Percentiles rank a stretch among this genome's conserved stretches.
phyloP scores from a whole-genome alignment of 1,140 invertebrate species.

The Sycophila sp. region DNA sequence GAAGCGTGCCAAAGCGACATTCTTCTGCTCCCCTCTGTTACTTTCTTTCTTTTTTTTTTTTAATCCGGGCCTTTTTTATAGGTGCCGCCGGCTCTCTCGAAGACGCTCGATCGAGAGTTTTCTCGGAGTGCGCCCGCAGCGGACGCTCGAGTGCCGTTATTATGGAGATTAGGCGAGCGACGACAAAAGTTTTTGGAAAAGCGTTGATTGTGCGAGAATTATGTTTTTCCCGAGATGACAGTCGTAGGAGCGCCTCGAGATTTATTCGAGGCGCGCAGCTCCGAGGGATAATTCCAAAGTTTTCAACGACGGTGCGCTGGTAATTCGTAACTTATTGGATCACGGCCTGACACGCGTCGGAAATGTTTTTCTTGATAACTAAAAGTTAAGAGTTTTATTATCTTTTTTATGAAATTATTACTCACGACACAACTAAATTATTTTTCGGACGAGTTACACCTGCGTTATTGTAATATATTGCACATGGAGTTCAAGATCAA shows the following conservation, averaged over 20 bases:
- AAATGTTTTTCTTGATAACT: not conserved
- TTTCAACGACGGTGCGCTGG: conserved; percentile 2
- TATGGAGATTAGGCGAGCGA: conserved; percentile 31
- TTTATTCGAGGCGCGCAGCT: conserved; percentile 16
- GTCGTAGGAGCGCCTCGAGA: not conserved
- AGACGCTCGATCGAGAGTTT: not conserved
- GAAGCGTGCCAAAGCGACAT: not conserved
- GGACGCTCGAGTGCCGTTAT: conserved; percentile 12
- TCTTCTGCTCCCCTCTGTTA: not conserved
- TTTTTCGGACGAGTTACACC: no score
- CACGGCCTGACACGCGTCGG: not conserved
- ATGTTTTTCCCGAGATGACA: conserved; percentile 29
- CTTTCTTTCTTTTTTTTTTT: no score
- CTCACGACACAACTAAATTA: no score
- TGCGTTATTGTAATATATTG: no score
- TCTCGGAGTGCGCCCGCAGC: not conserved
- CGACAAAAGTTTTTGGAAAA: conserved; percentile 32
- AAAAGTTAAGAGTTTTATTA: no score
- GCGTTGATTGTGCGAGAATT: conserved; percentile 32
- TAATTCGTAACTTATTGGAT: conserved; percentile 36
- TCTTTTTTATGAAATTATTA: no score
- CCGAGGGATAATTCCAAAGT: conserved; percentile 20
- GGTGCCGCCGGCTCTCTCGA: not conserved
- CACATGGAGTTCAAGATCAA: no score
- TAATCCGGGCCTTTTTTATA: not conserved